Percentiles rank a stretch among this genome's conserved stretches.
phyloP scores from a whole-genome alignment of 2,113 vertebrate species.

The Ailuropoda melanoleuca region DNA sequence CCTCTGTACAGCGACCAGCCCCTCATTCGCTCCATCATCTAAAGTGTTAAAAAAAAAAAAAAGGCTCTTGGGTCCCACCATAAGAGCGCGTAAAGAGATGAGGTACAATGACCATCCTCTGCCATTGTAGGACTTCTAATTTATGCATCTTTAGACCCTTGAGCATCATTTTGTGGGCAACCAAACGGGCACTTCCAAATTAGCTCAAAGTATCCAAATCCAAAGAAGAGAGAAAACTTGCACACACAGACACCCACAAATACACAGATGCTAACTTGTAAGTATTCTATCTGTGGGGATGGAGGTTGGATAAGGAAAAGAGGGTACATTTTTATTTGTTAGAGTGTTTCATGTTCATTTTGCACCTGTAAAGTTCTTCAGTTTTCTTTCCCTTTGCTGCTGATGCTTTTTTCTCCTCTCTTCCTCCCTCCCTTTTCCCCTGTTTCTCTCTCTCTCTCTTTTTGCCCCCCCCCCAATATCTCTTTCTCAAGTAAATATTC shows the following conservation, averaged over 20 bases:
- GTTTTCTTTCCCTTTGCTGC: not conserved
- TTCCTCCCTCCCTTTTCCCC: not conserved
- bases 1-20: not conserved
- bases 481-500: not conserved
- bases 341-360: not conserved
- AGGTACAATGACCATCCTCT: slow-evolving; percentile 86
- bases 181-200: slow-evolving; percentile 86
- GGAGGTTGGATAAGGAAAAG: not conserved
- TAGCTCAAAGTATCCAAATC: slow-evolving; percentile 84
- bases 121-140: slow-evolving; percentile 87
- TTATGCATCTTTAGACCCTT: slow-evolving; percentile 85
- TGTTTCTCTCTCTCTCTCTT: no score
- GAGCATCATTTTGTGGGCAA: slow-evolving; percentile 87
- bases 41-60: slow-evolving; percentile 68
- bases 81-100: slow-evolving; percentile 82
- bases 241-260: slow-evolving; percentile 25
- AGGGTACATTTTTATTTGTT: not conserved
- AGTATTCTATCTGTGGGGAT: slow-evolving; percentile 63
- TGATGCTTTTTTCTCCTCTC: not conserved
- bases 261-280: slow-evolving; percentile 68
- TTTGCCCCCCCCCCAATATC: not conserved
- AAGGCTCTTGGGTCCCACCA: slow-evolving; percentile 47
- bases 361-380: slow-evolving; percentile 41
- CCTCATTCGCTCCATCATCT: slow-evolving; percentile 37
- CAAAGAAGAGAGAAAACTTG: slow-evolving; percentile 74